These are phyloP conservation scores for Porites lobata DNA, from an alignment of 92 coral and sea anemone species.

Conservation along the genomic window DNA sequence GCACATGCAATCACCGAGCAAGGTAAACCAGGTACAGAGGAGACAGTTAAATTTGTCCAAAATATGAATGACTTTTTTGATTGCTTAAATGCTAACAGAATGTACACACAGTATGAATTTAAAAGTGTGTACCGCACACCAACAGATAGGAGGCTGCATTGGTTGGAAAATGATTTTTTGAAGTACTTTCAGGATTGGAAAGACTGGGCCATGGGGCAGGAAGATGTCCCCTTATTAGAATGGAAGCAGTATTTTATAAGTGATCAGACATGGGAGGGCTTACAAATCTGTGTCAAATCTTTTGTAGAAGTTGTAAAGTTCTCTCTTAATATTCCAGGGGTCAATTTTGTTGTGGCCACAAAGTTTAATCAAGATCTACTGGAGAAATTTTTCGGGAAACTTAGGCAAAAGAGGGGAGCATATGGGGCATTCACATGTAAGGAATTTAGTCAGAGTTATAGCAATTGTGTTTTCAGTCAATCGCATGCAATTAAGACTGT, in stretches of 20 bases:
- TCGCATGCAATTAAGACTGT: not conserved
- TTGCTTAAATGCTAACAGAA: constrained; percentile 53
- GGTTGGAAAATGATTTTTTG: constrained; percentile 62
- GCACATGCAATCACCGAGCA: constrained; percentile 43
- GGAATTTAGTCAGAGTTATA: constrained; percentile 51
- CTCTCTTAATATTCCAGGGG: constrained; percentile 49
- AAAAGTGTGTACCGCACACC: constrained; percentile 58
- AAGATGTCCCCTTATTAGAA: constrained; percentile 40
- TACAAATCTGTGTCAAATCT: constrained; percentile 63
- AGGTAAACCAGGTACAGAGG: constrained; percentile 61
- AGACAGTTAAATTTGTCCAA: constrained; percentile 48
- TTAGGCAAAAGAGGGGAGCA: constrained; percentile 63
- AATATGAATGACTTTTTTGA: constrained; percentile 61
- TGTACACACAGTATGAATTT: constrained; percentile 47
- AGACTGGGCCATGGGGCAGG: constrained; percentile 52
- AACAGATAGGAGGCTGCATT: constrained; percentile 36
- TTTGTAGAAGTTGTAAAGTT: constrained; percentile 61
- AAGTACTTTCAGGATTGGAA: constrained; percentile 59
- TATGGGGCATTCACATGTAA: constrained; percentile 63
- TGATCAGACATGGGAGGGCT: constrained; percentile 67
- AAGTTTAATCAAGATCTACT: constrained; percentile 68
- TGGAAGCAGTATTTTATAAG: constrained; percentile 51
- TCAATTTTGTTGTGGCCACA: constrained; percentile 63
- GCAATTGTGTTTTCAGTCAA: not conserved
- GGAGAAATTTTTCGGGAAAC: constrained; percentile 67